These are phyloP conservation scores for Tachysurus fulvidraco DNA, from an alignment of 2,113 vertebrate genomes.

Conservation along the genomic window DNA sequence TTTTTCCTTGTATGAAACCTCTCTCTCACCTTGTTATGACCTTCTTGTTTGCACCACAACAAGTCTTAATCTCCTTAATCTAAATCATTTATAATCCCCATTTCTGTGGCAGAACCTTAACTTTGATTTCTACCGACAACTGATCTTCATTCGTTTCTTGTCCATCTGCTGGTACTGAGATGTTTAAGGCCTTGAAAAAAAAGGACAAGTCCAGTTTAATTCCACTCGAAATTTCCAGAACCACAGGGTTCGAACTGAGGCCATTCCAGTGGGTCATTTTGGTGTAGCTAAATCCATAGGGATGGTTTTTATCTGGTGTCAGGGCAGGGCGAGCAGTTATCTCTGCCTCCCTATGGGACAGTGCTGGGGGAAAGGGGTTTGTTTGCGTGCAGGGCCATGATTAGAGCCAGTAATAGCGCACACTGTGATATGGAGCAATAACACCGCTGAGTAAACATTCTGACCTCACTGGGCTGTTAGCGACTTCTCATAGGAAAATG, in stretches of 20 bases:
- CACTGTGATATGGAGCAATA: slow-evolving; percentile 41
- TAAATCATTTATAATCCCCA: neutral
- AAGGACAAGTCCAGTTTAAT: neutral
- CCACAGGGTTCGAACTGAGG: neutral
- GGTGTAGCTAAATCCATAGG: slow-evolving; percentile 33
- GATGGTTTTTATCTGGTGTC: slow-evolving; percentile 45
- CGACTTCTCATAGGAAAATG: neutral
- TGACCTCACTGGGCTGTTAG: slow-evolving; percentile 9
- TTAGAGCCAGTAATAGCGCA: slow-evolving; percentile 51
- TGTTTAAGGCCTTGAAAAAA: neutral
- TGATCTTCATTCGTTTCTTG: neutral
- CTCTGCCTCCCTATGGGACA: slow-evolving; percentile 20
- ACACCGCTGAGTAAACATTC: slow-evolving; percentile 42
- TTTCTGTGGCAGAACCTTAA: neutral
- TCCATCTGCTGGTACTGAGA: neutral
- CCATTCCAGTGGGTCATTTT: slow-evolving; percentile 44
- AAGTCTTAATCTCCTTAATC: neutral
- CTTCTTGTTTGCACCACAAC: neutral
- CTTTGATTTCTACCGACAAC: neutral
- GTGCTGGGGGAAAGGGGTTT: neutral
- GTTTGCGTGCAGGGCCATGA: slow-evolving; percentile 57
- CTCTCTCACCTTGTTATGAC: neutral
- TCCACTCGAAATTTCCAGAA: neutral
- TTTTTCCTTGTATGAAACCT: neutral
- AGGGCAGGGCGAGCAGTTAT: slow-evolving; percentile 12